Evolutionary conservation across 2,888 invertebrate species (phyloP), one percentile per base, ranked within the genome.

Genomic region (Hirtodrosophila cameraria): DNA sequence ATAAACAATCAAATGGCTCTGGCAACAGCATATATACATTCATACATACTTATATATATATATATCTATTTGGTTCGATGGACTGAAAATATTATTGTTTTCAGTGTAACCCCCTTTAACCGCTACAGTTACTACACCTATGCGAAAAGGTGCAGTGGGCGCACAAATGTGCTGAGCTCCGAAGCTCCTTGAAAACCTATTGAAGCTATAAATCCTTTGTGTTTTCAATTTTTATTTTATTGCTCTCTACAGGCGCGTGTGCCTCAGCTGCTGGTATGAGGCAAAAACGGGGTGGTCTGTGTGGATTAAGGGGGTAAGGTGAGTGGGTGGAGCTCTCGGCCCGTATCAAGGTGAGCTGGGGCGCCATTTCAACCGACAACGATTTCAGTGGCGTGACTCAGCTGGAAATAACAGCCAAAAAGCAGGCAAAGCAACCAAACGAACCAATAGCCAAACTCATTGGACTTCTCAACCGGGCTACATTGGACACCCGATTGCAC

Each of bases 141-240:
- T 50, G 57, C 58, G 46, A 49, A 53, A 52, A 52, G 59, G 46
- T 64, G 54, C 54, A 57, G 38, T 27, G 38, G 39, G 30, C 46
- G 45, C 25, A 58, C 80, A 69, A 72, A 71, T 75, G 75, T 75
- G 54, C 65, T 65, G 84, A 74, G 76, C 74, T 64, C 65, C 61
- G 66, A 66, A 74, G 76, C 79, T 85, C 75, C 85, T 86, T 86
- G 85, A 85, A 85, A 84, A 85, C 85, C 85, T 84, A 83, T 86
- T 85, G 85, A 86, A 86, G 86, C 85, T 82, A 85, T 85, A 85
- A 85, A 85, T 85, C 86, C 85, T 86, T 85, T 85, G 85, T 85
- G 86, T 85, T 85, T 86, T 85, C 85, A 85, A 86, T 85, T 85
- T 85, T 85, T 86, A 85, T 85, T 85, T 85, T 85, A 86, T 85